Evolutionary conservation across 1,140 invertebrate genomes (phyloP).

Genomic region (Aradophagus sp.): DNA sequence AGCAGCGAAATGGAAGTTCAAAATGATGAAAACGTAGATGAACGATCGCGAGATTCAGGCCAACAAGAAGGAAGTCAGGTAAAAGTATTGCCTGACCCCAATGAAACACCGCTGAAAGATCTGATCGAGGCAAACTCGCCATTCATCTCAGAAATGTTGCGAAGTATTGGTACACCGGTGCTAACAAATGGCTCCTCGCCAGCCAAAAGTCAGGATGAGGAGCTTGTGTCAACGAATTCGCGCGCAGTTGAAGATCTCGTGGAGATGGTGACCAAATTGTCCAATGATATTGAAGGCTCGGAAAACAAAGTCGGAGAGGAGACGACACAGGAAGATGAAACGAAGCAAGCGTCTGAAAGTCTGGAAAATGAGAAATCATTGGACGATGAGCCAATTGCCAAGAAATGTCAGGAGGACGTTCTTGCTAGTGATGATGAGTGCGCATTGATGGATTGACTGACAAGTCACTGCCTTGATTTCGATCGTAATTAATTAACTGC

Average conservation of each 20-base stretch:
- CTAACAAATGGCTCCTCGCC: slow-evolving; percentile 49
- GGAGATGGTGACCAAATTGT: slow-evolving; percentile 58
- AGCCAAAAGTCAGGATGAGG: slow-evolving; percentile 4
- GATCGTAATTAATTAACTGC: no score
- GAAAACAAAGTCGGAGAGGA: no score
- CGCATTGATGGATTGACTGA: slow-evolving; percentile 39
- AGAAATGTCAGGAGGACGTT: slow-evolving; percentile 6
- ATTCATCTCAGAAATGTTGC: slow-evolving; percentile 60
- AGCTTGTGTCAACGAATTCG: slow-evolving; percentile 2
- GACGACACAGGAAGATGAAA: slow-evolving; percentile 5
- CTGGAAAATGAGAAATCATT: slow-evolving; percentile 57
- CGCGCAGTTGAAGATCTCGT: slow-evolving; percentile 55
- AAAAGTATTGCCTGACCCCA: slow-evolving; percentile 56
- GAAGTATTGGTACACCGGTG: slow-evolving; percentile 48
- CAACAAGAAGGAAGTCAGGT: no score
- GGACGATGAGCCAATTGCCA: slow-evolving; percentile 33
- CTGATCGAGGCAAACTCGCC: slow-evolving; percentile 61
- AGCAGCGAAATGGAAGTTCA: no score
- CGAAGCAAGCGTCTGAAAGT: slow-evolving; percentile 30
- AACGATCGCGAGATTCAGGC: no score
- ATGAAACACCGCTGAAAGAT: slow-evolving; percentile 63
- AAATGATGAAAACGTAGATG: no score
- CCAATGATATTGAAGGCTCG: slow-evolving; percentile 46
- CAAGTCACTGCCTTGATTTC: no score
- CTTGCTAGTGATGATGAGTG: slow-evolving; percentile 29